These are phyloP conservation scores for Mohoua ochrocephala DNA, from an alignment of 2,113 vertebrate species.

Conservation along the genomic window DNA sequence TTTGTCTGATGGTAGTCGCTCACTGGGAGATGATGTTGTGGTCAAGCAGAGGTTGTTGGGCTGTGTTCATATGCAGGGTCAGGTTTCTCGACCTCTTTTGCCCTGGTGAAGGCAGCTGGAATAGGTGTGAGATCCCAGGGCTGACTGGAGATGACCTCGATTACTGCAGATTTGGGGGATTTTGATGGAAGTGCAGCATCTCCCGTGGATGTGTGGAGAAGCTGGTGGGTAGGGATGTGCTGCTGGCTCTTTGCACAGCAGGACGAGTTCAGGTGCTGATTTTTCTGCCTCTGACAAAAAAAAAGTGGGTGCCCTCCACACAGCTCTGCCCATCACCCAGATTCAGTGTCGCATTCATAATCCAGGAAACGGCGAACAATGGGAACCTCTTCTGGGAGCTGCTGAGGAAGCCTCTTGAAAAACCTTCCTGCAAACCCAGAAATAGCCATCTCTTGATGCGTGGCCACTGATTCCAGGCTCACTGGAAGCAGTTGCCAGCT, in stretches of 20 bases:
- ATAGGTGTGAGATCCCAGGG: not conserved
- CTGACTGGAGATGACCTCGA: rapidly evolving
- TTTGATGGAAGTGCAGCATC: not conserved
- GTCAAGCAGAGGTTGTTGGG: not conserved
- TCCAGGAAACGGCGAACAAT: not conserved
- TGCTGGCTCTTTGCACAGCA: not conserved
- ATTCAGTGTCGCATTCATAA: rapidly evolving
- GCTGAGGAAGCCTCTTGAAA: not conserved
- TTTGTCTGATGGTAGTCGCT: not conserved
- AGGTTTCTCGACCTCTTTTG: not conserved
- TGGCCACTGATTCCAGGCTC: not conserved
- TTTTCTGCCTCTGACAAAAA: not conserved
- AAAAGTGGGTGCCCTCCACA: not conserved
- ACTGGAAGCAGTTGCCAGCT: not conserved
- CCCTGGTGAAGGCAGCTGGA: not conserved
- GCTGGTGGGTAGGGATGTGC: not conserved
- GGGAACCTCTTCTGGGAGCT: not conserved
- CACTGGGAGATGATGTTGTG: not conserved
- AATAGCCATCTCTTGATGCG: not conserved
- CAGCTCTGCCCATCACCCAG: not conserved
- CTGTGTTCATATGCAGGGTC: not conserved
- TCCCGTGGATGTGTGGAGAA: not conserved
- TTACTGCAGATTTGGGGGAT: rapidly evolving
- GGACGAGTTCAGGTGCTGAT: not conserved
- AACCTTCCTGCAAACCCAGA: not conserved